Base-by-base conservation (phyloP, 2,888 invertebrate genomes). In the Scaptomyza polygonia region DNA sequence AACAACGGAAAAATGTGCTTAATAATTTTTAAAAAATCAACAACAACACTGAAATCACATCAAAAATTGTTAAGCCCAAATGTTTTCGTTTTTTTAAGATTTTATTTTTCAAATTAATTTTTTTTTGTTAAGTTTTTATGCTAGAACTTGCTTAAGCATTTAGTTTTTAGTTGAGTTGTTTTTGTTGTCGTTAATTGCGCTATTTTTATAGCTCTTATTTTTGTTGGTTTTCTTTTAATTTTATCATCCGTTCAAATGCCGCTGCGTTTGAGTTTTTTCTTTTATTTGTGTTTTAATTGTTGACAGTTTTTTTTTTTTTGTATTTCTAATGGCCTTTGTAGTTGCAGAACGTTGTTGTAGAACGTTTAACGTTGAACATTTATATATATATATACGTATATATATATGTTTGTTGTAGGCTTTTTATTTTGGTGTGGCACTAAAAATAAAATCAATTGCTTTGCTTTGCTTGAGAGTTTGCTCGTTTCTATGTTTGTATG, bases 391-490 rank as follows among this genome's bases (percentile, higher is more conserved):
- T 53, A 27, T 54, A 47, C n/a, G n/a, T 45, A 14, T 44, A 56
- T 59, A 57, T 51, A 18, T 42, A 27, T 36, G 42, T 34, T 53
- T 53, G 25, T 54, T 72, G 48, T 67, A 53, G 54, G 48, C 59
- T 57, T 43, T 63, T 11, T 40, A 57, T 56, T 59, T 73, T 71
- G 64, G 45, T 67, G 67, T 72, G 62, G 63, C 80, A 86, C 86
- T 88, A 84, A 76, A 84, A 86, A 88, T 87, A 88, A 81, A 81
- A 84, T 88, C 87, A 86, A 87, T 81, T 81, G 87, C 88, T 72
- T 79, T 74, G 76, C n/a, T 18, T 56, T 69, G n/a, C 47, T 45
- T 54, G 43, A 40, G 52, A 34, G 49, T 68, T 57, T 18, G 45
- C 69, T 57, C 55, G 43, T 64, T 39, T 62, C 16, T 49, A 25